Evolutionary conservation across 1,140 invertebrate species (phyloP).

Genomic region (Polypedilum pembai): DNA sequence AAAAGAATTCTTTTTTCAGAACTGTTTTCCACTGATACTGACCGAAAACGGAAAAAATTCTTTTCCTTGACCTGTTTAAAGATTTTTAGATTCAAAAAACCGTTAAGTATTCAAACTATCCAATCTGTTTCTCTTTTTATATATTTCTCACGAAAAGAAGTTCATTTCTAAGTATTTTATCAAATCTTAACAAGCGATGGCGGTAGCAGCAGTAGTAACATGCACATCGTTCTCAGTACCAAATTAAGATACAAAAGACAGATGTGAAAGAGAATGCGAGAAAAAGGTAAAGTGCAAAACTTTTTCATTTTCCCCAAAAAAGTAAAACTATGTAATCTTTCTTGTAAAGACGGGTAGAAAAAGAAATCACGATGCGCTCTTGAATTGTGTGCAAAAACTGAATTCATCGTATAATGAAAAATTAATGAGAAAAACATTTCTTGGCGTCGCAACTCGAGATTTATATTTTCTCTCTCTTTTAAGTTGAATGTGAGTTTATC

Average conservation of each 20-base stretch:
- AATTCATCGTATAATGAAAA: conserved; percentile 22
- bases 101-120: no score
- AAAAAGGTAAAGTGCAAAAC: neutral
- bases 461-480: conserved; percentile 15
- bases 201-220: no score
- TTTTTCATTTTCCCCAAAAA: conserved; percentile 9
- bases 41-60: no score
- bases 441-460: neutral
- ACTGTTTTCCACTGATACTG: no score
- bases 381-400: neutral
- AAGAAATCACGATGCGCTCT: neutral
- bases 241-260: conserved; percentile 6
- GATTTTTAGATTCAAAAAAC: no score
- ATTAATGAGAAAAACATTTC: conserved; percentile 24
- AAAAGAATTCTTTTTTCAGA: no score
- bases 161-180: no score
- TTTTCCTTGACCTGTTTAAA: no score
- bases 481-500: neutral
- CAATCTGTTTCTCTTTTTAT: no score
- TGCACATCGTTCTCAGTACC: no score
- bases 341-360: neutral
- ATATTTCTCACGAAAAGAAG: no score
- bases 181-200: no score
- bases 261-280: neutral
- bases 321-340: conserved; percentile 3